Conservation (phyloP, 1,140 invertebrate species). For the Himalopsyche phryganea region DNA sequence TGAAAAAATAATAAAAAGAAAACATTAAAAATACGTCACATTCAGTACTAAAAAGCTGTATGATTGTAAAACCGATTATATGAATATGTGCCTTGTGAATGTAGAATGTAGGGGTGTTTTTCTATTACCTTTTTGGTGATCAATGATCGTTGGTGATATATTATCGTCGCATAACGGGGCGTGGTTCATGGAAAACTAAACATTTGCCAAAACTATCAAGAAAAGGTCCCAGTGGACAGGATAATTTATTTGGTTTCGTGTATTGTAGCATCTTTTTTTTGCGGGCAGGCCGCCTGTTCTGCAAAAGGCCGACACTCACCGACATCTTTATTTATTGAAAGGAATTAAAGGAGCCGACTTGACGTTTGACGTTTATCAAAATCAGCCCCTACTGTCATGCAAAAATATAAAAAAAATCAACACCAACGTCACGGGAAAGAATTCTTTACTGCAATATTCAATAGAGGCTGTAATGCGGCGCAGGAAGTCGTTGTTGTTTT, state of each 20-base stretch:
- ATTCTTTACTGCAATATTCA: neutral
- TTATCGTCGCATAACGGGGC: slow-evolving; percentile 20
- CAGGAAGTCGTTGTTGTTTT: slow-evolving; percentile 20
- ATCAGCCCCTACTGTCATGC: slow-evolving; percentile 9
- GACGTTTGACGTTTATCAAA: slow-evolving; percentile 31
- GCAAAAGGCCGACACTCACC: slow-evolving; percentile 21
- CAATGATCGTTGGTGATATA: too few species aligned
- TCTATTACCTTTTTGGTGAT: too few species aligned
- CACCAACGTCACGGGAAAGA: slow-evolving; percentile 7
- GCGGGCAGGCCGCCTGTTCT: slow-evolving; percentile 25
- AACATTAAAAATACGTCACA: slow-evolving; percentile 4
- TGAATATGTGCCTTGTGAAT: too few species aligned
- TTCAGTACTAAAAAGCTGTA: neutral
- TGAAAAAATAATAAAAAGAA: slow-evolving; percentile 24
- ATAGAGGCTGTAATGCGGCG: slow-evolving; percentile 3
- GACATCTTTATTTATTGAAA: slow-evolving; percentile 33
- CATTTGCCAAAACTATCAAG: slow-evolving; percentile 34
- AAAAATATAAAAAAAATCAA: slow-evolving; percentile 11
- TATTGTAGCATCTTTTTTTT: slow-evolving; percentile 20
- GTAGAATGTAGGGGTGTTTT: too few species aligned
- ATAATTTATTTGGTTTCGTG: slow-evolving; percentile 30
- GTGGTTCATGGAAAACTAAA: slow-evolving; percentile 32
- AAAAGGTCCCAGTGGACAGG: slow-evolving; percentile 29
- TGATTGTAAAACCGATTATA: neutral
- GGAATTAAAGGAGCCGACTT: slow-evolving; percentile 32